Evolutionary conservation across 2,113 vertebrate genomes (phyloP).

Genomic region (Chionodraco myersi): DNA sequence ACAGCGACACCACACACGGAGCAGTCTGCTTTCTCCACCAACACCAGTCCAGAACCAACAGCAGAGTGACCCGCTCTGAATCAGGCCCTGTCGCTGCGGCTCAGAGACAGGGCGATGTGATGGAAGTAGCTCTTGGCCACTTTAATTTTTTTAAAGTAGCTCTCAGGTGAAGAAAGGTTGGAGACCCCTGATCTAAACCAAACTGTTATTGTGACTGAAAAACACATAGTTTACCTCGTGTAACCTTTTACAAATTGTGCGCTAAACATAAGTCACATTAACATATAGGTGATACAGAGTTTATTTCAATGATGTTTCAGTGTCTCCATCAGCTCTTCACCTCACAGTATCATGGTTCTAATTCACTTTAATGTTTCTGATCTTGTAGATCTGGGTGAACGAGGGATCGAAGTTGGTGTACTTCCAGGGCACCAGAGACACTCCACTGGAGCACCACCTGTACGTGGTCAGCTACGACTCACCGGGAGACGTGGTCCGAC

Average conservation of each 20-base stretch:
- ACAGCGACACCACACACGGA: too few species aligned
- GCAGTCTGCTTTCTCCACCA: too few species aligned
- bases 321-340: background rate
- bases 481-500: constrained; percentile 89
- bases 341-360: background rate
- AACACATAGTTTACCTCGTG: background rate
- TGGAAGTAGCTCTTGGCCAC: too few species aligned
- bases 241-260: background rate
- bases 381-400: constrained; percentile 93
- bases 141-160: too few species aligned
- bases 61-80: too few species aligned
- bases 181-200: background rate
- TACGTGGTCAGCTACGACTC: constrained; percentile 93
- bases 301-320: background rate
- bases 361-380: background rate
- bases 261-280: background rate
- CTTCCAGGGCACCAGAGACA: constrained; percentile 96
- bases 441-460: constrained; percentile 95
- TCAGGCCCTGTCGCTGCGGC: too few species aligned
- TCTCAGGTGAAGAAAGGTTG: too few species aligned
- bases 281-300: background rate
- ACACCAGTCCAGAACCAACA: too few species aligned
- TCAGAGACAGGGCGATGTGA: too few species aligned
- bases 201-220: background rate
- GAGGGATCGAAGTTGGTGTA: constrained; percentile 93